Evolutionary conservation across 2,797 vertebrate genomes (phyloP).

Genomic region (Myoxocephalus aenaeus): DNA sequence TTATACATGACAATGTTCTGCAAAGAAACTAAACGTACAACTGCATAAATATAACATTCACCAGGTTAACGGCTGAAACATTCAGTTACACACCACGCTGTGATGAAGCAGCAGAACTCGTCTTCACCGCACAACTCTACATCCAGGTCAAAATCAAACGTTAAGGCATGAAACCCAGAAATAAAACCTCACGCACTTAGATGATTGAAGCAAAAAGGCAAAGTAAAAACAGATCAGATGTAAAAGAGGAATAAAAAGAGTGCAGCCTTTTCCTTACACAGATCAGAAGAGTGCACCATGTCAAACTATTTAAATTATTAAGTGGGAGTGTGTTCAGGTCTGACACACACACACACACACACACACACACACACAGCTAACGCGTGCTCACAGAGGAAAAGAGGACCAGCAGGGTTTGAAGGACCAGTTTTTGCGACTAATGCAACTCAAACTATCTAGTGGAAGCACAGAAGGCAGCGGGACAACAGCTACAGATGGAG

Average conservation of each 20-base stretch:
- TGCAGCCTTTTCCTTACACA: conserved; percentile 86
- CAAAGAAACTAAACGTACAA: conserved; percentile 97
- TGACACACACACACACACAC: conserved; percentile 23
- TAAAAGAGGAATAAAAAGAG: conserved; percentile 82
- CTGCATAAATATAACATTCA: conserved; percentile 98
- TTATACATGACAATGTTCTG: conserved; percentile 96
- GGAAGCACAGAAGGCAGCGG: conserved; percentile 87
- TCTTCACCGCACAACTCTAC: conserved; percentile 60
- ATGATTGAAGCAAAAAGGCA: conserved; percentile 61
- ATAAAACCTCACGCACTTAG: conserved; percentile 79
- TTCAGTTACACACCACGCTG: conserved; percentile 89
- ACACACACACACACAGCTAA: conserved; percentile 72
- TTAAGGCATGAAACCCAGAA: conserved; percentile 79
- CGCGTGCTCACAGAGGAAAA: conserved; percentile 78
- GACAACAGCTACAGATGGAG: no score
- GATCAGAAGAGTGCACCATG: conserved; percentile 84
- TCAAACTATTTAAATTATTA: conserved; percentile 82
- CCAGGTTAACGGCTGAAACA: conserved; percentile 93
- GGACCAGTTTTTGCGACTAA: conserved; percentile 85
- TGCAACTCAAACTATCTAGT: conserved; percentile 81
- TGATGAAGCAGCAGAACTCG: conserved; percentile 80
- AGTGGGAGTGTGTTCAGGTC: conserved; percentile 63
- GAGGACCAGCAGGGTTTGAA: conserved; percentile 83
- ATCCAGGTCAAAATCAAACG: conserved; percentile 73
- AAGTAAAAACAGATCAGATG: conserved; percentile 72